Evolutionary conservation across 1,140 invertebrate genomes (phyloP).

Genomic region (Formica selysi): DNA sequence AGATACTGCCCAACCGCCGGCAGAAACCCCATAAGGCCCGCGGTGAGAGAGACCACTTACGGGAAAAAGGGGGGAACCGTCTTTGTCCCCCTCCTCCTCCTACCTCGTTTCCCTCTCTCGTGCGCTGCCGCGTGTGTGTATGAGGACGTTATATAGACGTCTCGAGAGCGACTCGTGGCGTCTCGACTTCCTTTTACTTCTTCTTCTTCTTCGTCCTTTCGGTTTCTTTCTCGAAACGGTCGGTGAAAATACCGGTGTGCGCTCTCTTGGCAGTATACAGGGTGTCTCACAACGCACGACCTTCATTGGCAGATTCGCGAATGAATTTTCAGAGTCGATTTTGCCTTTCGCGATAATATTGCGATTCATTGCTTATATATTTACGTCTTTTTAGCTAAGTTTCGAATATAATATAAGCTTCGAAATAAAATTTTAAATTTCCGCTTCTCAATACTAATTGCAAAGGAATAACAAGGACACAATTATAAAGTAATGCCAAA

Average conservation of each 20-base stretch:
- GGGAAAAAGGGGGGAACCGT: constrained; percentile 73
- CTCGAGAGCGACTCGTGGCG: constrained; percentile 74
- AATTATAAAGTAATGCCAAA: neutral
- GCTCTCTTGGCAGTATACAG: constrained; percentile 29
- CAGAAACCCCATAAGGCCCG: constrained; percentile 78
- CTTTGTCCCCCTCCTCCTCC: constrained; percentile 4
- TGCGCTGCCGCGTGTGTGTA: constrained; percentile 16
- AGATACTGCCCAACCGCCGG: constrained; percentile 76
- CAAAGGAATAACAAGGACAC: neutral
- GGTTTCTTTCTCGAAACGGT: constrained; percentile 62
- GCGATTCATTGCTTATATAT: neutral
- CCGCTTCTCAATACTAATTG: neutral
- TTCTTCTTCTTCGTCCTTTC: constrained; percentile 53
- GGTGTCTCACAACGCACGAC: constrained; percentile 8
- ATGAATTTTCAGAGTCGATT: neutral
- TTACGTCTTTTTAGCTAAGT: neutral
- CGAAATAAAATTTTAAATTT: neutral
- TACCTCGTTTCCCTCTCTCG: constrained; percentile 16
- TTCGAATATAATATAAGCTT: neutral
- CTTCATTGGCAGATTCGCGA: neutral
- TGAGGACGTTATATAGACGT: constrained; percentile 68
- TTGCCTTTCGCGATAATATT: neutral
- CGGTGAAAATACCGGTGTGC: constrained; percentile 59
- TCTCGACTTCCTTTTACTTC: constrained; percentile 70
- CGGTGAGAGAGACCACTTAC: constrained; percentile 74